Conservation (phyloP, 92 coral and sea anemone species). For the Pocillopora grandis region DNA sequence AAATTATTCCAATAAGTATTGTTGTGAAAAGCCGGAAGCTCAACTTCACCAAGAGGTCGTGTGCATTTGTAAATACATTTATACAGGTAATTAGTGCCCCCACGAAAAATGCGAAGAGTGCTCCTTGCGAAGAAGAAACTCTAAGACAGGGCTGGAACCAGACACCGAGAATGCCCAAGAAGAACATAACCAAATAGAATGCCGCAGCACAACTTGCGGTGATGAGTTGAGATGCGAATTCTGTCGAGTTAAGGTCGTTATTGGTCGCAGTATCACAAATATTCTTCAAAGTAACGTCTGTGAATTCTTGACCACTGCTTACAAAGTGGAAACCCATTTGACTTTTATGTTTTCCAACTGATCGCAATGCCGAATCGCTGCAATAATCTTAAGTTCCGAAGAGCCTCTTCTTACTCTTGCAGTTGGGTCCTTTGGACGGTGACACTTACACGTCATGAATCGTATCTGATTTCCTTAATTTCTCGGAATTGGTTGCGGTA, state of each 20-base stretch:
- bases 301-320: too few relatives aligned
- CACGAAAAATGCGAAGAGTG: constrained; percentile 23
- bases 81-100: constrained; percentile 34
- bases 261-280: neutral
- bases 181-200: constrained; percentile 15
- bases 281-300: neutral
- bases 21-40: constrained; percentile 24
- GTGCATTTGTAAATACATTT: constrained; percentile 44
- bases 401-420: too few relatives aligned
- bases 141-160: constrained; percentile 3
- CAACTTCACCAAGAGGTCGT: constrained; percentile 30
- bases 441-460: too few relatives aligned
- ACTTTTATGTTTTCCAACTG: too few relatives aligned
- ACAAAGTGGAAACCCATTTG: too few relatives aligned
- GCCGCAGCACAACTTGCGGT: neutral
- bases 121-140: constrained; percentile 33
- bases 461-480: too few relatives aligned
- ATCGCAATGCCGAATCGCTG: too few relatives aligned
- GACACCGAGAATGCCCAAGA: constrained; percentile 17
- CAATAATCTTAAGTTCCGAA: too few relatives aligned
- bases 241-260: constrained; percentile 13
- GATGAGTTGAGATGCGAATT: constrained; percentile 12
- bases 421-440: too few relatives aligned
- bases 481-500: too few relatives aligned
- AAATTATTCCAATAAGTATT: constrained; percentile 30